Evolutionary conservation across 2,888 invertebrate species (phyloP).

Genomic region (Pterostichus niger): DNA sequence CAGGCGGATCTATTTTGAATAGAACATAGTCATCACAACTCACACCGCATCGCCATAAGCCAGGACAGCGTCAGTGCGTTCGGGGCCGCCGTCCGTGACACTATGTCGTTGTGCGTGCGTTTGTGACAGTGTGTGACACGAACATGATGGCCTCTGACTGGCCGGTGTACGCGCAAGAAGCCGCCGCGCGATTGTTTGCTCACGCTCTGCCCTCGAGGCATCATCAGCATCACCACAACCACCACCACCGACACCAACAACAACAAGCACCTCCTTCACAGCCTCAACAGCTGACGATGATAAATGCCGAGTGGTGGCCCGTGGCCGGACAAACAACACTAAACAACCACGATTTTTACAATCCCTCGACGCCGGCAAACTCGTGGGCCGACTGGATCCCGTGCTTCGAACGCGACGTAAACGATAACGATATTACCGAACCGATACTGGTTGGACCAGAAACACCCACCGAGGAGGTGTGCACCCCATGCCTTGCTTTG

Average conservation of each 20-base stretch:
- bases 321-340: slow-evolving; percentile 73
- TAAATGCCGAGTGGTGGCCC: slow-evolving; percentile 75
- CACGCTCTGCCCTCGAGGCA: slow-evolving; percentile 71
- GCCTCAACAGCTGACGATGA: slow-evolving; percentile 67
- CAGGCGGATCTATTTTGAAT: slow-evolving; percentile 65
- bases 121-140: slow-evolving; percentile 22
- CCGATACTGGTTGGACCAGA: slow-evolving; percentile 68
- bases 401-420: slow-evolving; percentile 72
- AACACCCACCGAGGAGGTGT: slow-evolving; percentile 69
- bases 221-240: slow-evolving; percentile 71
- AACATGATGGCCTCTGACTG: slow-evolving; percentile 72
- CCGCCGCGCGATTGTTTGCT: slow-evolving; percentile 78
- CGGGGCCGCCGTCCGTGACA: slow-evolving; percentile 67
- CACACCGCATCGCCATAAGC: slow-evolving; percentile 40
- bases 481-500: slow-evolving; percentile 17
- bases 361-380: slow-evolving; percentile 71
- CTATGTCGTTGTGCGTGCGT: slow-evolving; percentile 35
- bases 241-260: slow-evolving; percentile 74
- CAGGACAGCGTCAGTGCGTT: slow-evolving; percentile 67
- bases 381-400: slow-evolving; percentile 76
- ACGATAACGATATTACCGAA: slow-evolving; percentile 68
- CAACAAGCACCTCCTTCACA: slow-evolving; percentile 69
- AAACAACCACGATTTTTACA: too few relatives aligned
- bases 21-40: slow-evolving; percentile 59
- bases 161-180: slow-evolving; percentile 78